These are phyloP conservation scores for Nibea albiflora DNA, from an alignment of 2,113 vertebrate genomes.

Conservation along the genomic window DNA sequence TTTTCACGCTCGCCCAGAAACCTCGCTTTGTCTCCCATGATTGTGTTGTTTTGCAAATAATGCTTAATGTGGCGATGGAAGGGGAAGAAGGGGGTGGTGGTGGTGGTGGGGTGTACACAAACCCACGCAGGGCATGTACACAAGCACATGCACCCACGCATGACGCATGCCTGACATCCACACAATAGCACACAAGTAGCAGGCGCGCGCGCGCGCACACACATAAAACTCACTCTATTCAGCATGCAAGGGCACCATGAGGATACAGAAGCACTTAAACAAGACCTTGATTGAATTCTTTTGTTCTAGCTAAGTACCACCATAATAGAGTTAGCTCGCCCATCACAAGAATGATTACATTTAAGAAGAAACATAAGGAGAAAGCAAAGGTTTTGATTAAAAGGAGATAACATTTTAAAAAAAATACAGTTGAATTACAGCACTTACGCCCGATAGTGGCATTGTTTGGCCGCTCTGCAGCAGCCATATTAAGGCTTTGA, in stretches of 20 bases:
- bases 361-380: conserved; percentile 67
- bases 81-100: background rate
- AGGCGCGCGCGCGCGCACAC: background rate
- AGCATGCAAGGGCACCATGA: conserved; percentile 51
- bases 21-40: conserved; percentile 70
- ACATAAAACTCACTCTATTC: conserved; percentile 28
- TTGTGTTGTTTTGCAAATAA: conserved; percentile 79
- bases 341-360: conserved; percentile 63
- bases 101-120: conserved; percentile 34
- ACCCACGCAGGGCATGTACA: conserved; percentile 74
- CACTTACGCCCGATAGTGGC: conserved; percentile 23
- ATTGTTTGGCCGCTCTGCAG: conserved; percentile 22
- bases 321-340: conserved; percentile 59
- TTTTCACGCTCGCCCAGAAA: conserved; percentile 60
- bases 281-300: conserved; percentile 67
- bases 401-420: conserved; percentile 48
- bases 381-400: conserved; percentile 63
- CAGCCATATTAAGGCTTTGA: conserved; percentile 45
- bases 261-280: conserved; percentile 67
- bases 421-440: conserved; percentile 47
- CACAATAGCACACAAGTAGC: conserved; percentile 27
- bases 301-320: conserved; percentile 67
- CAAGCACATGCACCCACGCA: conserved; percentile 71
- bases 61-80: conserved; percentile 46
- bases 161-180: conserved; percentile 66